Conservation (phyloP, 1,140 invertebrate genomes). For the Drosophila suzukii region DNA sequence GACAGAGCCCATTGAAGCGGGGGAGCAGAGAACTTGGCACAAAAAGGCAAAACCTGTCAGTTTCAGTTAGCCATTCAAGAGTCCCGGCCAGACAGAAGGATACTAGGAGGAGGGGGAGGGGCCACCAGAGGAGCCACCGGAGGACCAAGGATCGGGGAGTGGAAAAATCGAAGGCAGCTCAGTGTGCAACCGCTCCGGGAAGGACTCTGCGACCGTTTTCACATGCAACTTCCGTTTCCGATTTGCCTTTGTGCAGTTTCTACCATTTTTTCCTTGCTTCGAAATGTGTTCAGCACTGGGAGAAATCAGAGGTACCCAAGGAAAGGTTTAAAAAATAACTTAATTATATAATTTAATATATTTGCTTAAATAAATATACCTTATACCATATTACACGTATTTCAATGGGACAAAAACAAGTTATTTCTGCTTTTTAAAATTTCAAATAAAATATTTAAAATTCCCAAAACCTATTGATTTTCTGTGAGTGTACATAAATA, state of each 20-base stretch:
- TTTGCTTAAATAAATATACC: too few relatives aligned
- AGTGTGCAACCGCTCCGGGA: slow-evolving; percentile 40
- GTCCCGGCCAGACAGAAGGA: slow-evolving; percentile 32
- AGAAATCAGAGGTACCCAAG: neutral
- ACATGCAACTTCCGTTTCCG: slow-evolving; percentile 79
- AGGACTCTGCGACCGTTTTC: slow-evolving; percentile 57
- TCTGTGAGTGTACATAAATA: slow-evolving; percentile 20
- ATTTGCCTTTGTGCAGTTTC: slow-evolving; percentile 64
- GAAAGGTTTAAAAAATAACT: neutral
- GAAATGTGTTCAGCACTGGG: slow-evolving; percentile 7
- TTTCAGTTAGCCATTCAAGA: slow-evolving; percentile 67
- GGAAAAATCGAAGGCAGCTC: slow-evolving; percentile 40
- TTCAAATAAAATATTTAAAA: too few relatives aligned
- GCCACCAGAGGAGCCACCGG: neutral
- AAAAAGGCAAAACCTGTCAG: slow-evolving; percentile 77
- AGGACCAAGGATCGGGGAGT: slow-evolving; percentile 20
- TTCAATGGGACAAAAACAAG: too few relatives aligned
- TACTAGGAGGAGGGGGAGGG: neutral
- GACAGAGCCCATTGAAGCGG: slow-evolving; percentile 39
- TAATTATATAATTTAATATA: neutral
- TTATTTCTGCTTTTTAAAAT: too few relatives aligned
- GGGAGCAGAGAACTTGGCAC: slow-evolving; percentile 45
- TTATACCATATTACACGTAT: too few relatives aligned
- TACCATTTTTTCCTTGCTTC: slow-evolving; percentile 11
- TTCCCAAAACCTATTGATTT: neutral